Conservation (phyloP, 2,888 invertebrate genomes). For the Kryphioiulus occultus region DNA sequence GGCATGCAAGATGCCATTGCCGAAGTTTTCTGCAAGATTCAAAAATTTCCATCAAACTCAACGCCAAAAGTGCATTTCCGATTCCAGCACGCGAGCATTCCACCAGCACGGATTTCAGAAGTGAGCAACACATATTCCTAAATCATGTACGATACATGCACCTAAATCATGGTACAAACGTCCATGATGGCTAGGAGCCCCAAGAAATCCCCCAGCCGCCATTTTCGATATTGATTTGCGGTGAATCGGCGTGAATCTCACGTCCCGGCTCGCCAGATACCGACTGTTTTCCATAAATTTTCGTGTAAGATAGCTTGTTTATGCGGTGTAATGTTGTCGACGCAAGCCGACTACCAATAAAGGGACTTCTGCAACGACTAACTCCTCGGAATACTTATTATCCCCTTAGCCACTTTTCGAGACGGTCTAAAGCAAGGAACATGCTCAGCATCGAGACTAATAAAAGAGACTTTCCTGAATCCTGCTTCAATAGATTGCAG, state of each 20-base stretch:
- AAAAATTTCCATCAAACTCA: not conserved
- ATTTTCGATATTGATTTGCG: slow-evolving; percentile 20
- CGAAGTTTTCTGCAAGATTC: not conserved
- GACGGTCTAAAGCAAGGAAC: no score
- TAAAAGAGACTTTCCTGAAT: not conserved
- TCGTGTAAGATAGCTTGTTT: slow-evolving; percentile 16
- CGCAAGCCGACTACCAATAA: not conserved
- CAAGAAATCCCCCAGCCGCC: not conserved
- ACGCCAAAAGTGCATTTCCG: not conserved
- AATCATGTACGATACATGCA: not conserved
- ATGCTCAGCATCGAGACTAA: not conserved
- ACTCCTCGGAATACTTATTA: not conserved
- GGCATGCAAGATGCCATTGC: no score
- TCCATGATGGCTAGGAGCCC: not conserved
- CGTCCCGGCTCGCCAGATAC: not conserved
- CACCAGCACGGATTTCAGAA: not conserved
- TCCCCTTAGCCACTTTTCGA: not conserved
- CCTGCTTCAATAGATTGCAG: not conserved
- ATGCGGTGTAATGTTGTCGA: slow-evolving; percentile 20
- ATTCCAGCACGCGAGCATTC: not conserved
- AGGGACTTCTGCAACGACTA: not conserved
- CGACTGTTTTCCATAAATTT: slow-evolving; percentile 20
- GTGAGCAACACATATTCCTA: not conserved
- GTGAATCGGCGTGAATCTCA: slow-evolving; percentile 18
- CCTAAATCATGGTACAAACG: not conserved